A percentile compares a stretch with the other conserved stretches of the same genome.
phyloP scores from a whole-genome alignment of 2,888 invertebrate species.

The Pandemis heparana region DNA sequence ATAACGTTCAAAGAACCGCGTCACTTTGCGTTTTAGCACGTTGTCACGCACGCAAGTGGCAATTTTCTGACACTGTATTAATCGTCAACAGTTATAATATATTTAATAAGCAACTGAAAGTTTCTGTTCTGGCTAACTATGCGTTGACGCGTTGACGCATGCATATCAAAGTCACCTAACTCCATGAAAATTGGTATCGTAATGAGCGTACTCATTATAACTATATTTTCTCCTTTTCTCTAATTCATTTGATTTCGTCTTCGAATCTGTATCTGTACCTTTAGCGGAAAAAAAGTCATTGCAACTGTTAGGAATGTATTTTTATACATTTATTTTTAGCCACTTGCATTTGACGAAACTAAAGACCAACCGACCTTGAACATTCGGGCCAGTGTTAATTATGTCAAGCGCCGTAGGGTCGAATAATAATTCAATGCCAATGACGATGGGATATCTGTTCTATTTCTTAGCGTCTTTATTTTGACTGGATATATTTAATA shows the following conservation, averaged over 20 bases:
- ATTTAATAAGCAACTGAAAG: no score
- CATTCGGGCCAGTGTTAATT: conserved; percentile 10
- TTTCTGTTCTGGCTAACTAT: no score
- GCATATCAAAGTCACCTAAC: no score
- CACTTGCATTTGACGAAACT: conserved; percentile 7
- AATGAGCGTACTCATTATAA: no score
- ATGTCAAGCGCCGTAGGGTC: conserved; percentile 7
- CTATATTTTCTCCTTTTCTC: no score
- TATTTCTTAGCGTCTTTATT: not conserved
- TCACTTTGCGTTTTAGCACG: conserved; percentile 35
- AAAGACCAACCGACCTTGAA: not conserved
- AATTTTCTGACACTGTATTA: conserved; percentile 11
- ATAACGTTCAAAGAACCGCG: conserved; percentile 53
- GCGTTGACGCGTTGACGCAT: no score
- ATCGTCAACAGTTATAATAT: not conserved
- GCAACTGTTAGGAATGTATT: not conserved
- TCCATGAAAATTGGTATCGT: no score
- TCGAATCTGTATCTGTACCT: not conserved
- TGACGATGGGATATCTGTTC: not conserved
- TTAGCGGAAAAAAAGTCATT: not conserved
- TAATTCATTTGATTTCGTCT: no score
- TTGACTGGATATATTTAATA: not conserved
- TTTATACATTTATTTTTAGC: not conserved
- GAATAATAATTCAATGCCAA: conserved; percentile 5
- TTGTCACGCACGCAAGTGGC: conserved; percentile 21